A percentile compares a stretch with the other conserved stretches of the same genome.
Evolutionary conservation across 2,113 vertebrate genomes (phyloP).

Genomic region (Talpa occidentalis): DNA sequence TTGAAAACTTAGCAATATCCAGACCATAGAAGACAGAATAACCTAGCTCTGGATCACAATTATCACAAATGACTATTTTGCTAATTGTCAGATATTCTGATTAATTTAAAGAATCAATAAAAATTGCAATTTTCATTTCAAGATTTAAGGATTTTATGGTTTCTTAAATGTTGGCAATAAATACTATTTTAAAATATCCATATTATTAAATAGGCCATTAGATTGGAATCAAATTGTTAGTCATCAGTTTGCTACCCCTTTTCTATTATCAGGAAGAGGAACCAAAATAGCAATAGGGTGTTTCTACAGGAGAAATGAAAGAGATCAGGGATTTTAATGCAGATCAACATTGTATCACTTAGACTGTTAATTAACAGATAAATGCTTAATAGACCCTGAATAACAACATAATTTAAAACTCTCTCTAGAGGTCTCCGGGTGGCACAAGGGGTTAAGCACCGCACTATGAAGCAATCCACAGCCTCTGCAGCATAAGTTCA

Average conservation of each 20-base stretch:
- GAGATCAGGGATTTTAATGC: background rate
- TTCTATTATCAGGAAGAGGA: background rate
- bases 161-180: background rate
- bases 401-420: background rate
- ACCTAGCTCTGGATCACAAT: background rate
- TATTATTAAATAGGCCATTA: background rate
- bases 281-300: background rate
- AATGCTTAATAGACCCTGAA: background rate
- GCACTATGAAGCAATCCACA: too few species aligned
- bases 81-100: background rate
- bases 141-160: background rate
- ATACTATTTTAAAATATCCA: background rate
- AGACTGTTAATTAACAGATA: background rate
- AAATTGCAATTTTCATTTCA: background rate
- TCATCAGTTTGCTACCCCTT: background rate
- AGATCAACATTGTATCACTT: background rate
- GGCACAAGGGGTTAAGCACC: too few species aligned
- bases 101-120: constrained; percentile 2
- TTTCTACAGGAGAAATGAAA: constrained; percentile 32
- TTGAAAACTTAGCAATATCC: background rate
- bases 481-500: too few species aligned
- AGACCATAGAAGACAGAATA: background rate
- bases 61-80: background rate
- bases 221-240: background rate
- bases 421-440: too few species aligned